Percentiles rank a stretch among this genome's conserved stretches.
phyloP scores from a whole-genome alignment of 1,140 invertebrate genomes.

The Sarcophaga peregrina region DNA sequence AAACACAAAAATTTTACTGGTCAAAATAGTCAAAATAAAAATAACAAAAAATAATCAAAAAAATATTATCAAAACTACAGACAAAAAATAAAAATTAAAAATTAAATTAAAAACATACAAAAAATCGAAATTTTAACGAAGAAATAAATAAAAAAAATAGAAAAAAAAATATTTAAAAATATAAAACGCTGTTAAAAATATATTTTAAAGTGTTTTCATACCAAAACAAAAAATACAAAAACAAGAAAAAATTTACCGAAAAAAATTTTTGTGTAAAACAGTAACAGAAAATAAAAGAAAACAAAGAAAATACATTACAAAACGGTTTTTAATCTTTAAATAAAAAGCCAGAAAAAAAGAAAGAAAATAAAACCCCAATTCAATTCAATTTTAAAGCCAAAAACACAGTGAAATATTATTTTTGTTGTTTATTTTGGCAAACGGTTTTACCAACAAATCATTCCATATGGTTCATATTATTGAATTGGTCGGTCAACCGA shows the following conservation, averaged over 20 bases:
- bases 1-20: slow-evolving; percentile 12
- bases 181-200: not conserved
- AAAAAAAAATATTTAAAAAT: not conserved
- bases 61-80: not conserved
- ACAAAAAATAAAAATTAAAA: slow-evolving; percentile 13
- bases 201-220: not conserved
- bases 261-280: not conserved
- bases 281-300: not conserved
- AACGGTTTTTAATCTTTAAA: too few species aligned
- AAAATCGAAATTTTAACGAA: not conserved
- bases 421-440: slow-evolving; percentile 39
- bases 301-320: not conserved
- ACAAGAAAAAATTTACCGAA: too few species aligned
- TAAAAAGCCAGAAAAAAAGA: not conserved
- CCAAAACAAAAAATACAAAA: too few species aligned
- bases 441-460: slow-evolving; percentile 56
- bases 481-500: slow-evolving; percentile 66
- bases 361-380: too few species aligned
- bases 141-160: too few species aligned
- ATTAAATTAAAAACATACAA: slow-evolving; percentile 3
- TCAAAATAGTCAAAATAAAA: slow-evolving; percentile 16
- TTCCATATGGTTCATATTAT: slow-evolving; percentile 68
- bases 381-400: slow-evolving; percentile 29
- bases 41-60: not conserved
- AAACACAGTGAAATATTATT: not conserved